A percentile compares a stretch with the other conserved stretches of the same genome.
These are phyloP conservation scores for Platypus cylindrus DNA, from an alignment of 2,888 invertebrate species.

Conservation along the genomic window DNA sequence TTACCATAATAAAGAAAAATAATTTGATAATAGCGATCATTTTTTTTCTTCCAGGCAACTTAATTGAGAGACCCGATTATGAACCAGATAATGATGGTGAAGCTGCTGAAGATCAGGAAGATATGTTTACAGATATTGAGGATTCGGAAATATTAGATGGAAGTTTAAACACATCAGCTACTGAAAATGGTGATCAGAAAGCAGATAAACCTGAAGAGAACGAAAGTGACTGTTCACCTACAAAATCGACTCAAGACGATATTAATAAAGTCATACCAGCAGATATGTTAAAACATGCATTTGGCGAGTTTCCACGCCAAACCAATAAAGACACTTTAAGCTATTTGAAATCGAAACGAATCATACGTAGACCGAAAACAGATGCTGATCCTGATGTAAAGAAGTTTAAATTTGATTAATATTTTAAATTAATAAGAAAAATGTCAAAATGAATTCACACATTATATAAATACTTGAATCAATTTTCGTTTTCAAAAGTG, in stretches of 20 bases:
- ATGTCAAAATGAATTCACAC: no score
- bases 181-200: constrained; percentile 5
- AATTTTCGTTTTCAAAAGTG: no score
- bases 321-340: constrained; percentile 30
- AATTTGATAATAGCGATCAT: constrained; percentile 2
- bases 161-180: constrained; percentile 3
- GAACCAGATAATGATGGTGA: constrained; percentile 19
- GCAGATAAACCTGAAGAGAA: constrained; percentile 21
- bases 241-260: constrained; percentile 19
- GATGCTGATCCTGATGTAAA: constrained; percentile 24
- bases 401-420: constrained; percentile 21
- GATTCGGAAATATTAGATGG: constrained; percentile 18
- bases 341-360: constrained; percentile 33
- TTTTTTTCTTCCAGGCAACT: constrained; percentile 37
- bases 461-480: no score
- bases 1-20: background rate
- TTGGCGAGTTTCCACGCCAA: constrained; percentile 27
- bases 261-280: constrained; percentile 20
- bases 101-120: constrained; percentile 19
- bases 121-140: constrained; percentile 23
- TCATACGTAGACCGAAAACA: constrained; percentile 30
- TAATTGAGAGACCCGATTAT: constrained; percentile 41
- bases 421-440: no score
- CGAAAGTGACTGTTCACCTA: constrained; percentile 16
- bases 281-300: constrained; percentile 22